Percentiles rank a stretch among this genome's conserved stretches.
Conservation (phyloP, 2,888 invertebrate genomes). For the Sinodicranocentrus sp. region DNA sequence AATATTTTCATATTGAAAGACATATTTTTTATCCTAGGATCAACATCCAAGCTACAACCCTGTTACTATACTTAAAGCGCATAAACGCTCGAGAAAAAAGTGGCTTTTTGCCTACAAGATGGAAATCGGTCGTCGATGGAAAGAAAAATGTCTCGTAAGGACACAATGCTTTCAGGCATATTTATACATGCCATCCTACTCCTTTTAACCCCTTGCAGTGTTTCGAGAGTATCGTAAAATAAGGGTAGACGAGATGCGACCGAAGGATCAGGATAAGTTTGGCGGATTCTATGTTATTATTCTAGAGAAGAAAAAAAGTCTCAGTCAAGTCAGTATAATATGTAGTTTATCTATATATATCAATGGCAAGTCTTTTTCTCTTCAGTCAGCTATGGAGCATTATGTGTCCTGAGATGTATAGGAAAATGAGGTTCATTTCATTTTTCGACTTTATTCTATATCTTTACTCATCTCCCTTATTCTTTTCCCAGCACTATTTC, state of each 20-base stretch:
- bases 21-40: slow-evolving; percentile 22
- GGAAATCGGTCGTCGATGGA: slow-evolving; percentile 19
- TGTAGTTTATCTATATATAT: too few relatives aligned
- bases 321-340: too few relatives aligned
- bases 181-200: neutral
- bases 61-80: neutral
- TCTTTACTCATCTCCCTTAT: slow-evolving; percentile 8
- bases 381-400: slow-evolving; percentile 19
- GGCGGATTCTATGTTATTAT: slow-evolving; percentile 23
- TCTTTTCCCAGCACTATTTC: slow-evolving; percentile 4
- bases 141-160: slow-evolving; percentile 3
- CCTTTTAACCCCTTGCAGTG: neutral
- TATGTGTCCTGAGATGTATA: slow-evolving; percentile 15
- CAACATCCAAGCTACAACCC: slow-evolving; percentile 10
- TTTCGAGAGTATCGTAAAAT: slow-evolving; percentile 6
- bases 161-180: neutral
- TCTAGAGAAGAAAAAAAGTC: too few relatives aligned
- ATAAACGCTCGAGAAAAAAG: neutral
- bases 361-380: too few relatives aligned
- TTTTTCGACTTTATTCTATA: slow-evolving; percentile 16
- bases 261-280: slow-evolving; percentile 11
- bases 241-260: slow-evolving; percentile 13
- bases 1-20: slow-evolving; percentile 26
- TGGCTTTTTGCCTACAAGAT: slow-evolving; percentile 14
- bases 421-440: slow-evolving; percentile 19